A percentile compares a stretch with the other conserved stretches of the same genome.
These are phyloP conservation scores for Hetaerina titia DNA, from an alignment of 2,888 invertebrate species.

Conservation along the genomic window DNA sequence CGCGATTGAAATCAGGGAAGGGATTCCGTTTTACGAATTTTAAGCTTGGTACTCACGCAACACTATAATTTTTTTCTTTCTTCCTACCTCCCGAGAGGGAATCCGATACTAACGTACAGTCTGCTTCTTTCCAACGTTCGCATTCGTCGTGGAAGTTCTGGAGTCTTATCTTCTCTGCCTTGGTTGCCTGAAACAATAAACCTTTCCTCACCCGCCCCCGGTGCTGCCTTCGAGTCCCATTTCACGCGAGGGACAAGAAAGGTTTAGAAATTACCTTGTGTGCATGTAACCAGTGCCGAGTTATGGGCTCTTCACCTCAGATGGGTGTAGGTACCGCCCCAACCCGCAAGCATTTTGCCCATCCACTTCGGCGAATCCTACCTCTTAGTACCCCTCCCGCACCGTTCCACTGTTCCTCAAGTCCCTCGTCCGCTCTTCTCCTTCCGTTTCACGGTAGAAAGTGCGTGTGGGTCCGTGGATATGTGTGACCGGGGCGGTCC, in stretches of 20 bases:
- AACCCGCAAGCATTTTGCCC: background rate
- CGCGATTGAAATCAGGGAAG: no score
- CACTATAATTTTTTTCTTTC: no score
- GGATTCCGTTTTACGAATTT: no score
- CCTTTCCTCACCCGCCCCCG: background rate
- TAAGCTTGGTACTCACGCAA: no score
- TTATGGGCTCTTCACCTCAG: background rate
- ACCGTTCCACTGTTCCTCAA: no score
- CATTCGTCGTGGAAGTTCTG: background rate
- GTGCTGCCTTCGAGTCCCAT: background rate
- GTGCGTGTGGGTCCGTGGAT: background rate
- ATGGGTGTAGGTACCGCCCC: background rate
- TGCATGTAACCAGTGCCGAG: conserved; percentile 1
- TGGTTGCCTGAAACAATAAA: background rate
- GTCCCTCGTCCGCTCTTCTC: background rate
- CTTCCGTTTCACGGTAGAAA: background rate
- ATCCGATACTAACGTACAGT: background rate
- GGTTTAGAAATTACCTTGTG: background rate
- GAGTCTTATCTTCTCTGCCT: background rate
- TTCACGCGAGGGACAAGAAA: background rate
- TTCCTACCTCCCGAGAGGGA: background rate
- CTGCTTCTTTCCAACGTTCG: background rate
- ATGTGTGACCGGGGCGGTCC: background rate
- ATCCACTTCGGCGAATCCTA: background rate
- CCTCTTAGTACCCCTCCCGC: background rate